Base-by-base conservation (phyloP, 1,140 invertebrate genomes). In the Bicyclus anynana region DNA sequence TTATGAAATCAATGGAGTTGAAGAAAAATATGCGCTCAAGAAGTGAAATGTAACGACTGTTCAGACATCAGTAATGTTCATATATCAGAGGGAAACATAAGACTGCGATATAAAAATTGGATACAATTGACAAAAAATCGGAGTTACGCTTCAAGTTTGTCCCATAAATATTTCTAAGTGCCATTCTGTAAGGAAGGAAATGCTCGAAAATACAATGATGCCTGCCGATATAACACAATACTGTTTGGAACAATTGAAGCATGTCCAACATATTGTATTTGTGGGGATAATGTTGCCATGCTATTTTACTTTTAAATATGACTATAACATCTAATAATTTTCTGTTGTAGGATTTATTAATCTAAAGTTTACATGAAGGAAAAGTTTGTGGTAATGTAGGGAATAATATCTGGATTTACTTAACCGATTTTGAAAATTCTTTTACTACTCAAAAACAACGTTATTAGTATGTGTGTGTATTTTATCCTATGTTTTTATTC, bases 111-210 rank as follows among this genome's bases (percentile, higher is more conserved):
- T 69, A 78, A 74, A 80, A 79, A 76, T 33, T 77, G 67, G 72
- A 67, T 69, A 79, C 67, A 82, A 81, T 83, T 75, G 78, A 73
- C 75, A 75, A 82, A 84, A 84, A 83, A 86, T 72, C 62, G 71
- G 59, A 73, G 62, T 74, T 69, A 82, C 69, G 78, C 75, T 71
- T 77, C 82, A 87, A 87, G 76, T 87, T 87, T 72, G 69, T 66
- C 70, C 76, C 80, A 87, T 87, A 87, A 87, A 87, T 87, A 85
- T 85, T 74, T 75, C 73, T 84, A 85, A 85, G 80, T 84, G 79
- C 80, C 72, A 70, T 73, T 80, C 75, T 68, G 80, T 76, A 83
- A 85, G 80, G 77, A 87, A 87, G 80, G 76, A 74, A 87, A 81
- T 80, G 76, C 80, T 84, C 74, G 76, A 83, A 77, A 85, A 83